Conservation (phyloP, 2,113 vertebrate genomes). For the Pterocles orientalis region DNA sequence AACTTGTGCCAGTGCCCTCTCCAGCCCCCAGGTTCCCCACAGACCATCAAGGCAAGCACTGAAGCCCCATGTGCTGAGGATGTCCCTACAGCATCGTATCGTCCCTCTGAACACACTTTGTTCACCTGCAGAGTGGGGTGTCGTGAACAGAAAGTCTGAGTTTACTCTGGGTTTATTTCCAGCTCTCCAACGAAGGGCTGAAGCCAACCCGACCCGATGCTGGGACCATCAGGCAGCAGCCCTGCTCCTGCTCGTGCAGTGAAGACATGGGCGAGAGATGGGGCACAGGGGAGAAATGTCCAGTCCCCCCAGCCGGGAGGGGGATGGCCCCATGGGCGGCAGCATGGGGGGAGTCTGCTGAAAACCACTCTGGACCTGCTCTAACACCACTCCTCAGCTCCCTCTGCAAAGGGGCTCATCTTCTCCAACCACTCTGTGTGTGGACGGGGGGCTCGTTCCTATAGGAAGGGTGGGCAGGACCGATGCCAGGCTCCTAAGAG, state of each 20-base stretch:
- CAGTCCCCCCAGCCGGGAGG: background rate
- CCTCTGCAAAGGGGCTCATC: background rate
- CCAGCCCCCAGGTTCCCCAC: background rate
- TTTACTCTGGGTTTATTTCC: background rate
- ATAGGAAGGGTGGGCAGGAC: background rate
- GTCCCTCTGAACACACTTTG: background rate
- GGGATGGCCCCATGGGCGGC: background rate
- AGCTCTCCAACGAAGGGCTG: background rate
- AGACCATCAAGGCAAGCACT: background rate
- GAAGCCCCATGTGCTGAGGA: background rate
- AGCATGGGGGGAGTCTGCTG: rapidly evolving
- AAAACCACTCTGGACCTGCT: background rate
- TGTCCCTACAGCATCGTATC: background rate
- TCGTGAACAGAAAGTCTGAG: background rate
- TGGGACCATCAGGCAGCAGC: background rate
- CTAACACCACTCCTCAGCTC: background rate
- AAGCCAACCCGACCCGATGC: background rate
- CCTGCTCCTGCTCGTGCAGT: background rate
- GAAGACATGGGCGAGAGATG: background rate
- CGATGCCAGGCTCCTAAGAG: background rate
- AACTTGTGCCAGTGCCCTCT: background rate
- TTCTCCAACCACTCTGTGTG: rapidly evolving
- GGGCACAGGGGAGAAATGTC: background rate
- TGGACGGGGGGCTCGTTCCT: background rate
- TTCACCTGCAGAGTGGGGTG: background rate